Conservation (phyloP, 2,888 invertebrate species). For the Branchellion lobata region DNA sequence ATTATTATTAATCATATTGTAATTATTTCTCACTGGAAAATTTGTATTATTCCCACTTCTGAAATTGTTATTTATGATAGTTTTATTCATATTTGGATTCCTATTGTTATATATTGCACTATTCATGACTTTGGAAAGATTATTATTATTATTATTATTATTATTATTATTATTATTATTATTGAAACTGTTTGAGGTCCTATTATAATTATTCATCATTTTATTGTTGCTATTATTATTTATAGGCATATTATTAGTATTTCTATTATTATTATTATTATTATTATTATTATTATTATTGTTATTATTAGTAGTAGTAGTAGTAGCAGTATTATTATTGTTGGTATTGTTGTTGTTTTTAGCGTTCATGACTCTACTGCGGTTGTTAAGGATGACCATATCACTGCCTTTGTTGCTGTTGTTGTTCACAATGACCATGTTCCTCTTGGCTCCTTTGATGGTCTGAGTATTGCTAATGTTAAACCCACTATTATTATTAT, state of each 20-base stretch:
- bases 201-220: background rate
- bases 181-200: background rate
- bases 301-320: background rate
- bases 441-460: background rate
- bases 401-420: background rate
- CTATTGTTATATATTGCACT: background rate
- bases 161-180: constrained; percentile 14
- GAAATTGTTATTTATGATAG: constrained; percentile 9
- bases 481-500: background rate
- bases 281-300: background rate
- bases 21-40: background rate
- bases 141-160: background rate
- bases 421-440: background rate
- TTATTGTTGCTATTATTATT: constrained; percentile 18
- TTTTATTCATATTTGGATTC: constrained; percentile 26
- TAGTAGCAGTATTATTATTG: background rate
- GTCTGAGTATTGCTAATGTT: background rate
- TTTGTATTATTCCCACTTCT: background rate
- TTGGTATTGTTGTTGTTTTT: background rate
- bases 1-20: background rate
- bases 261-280: background rate
- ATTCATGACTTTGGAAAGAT: no score
- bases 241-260: constrained; percentile 7
- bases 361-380: background rate
- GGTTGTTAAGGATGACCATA: background rate